phyloP scores from a whole-genome alignment of 2,113 vertebrate genomes.

The Xyliphius kryptos region DNA sequence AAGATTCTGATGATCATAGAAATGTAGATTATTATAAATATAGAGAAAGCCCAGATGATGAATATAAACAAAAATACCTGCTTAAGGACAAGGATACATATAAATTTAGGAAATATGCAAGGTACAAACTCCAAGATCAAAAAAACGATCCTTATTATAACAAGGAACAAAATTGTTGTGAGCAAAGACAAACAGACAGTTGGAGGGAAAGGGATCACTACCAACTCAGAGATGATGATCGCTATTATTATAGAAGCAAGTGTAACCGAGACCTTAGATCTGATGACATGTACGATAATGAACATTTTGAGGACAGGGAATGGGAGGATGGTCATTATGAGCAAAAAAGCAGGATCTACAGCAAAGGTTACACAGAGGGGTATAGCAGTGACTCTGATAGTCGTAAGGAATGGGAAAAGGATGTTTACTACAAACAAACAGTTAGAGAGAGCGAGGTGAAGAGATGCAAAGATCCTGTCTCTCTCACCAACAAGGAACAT shows the following conservation, averaged over 20 bases:
- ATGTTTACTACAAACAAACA: slow-evolving; percentile 55
- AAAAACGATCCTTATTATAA: slow-evolving; percentile 18
- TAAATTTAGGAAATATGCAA: slow-evolving; percentile 17
- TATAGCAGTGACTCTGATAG: slow-evolving; percentile 33
- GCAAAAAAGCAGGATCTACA: slow-evolving; percentile 37
- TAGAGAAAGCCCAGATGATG: no score
- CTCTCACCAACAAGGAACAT: slow-evolving; percentile 5
- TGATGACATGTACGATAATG: no score
- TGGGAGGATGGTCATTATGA: slow-evolving; percentile 23
- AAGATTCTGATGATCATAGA: slow-evolving; percentile 9
- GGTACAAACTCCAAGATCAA: slow-evolving; percentile 22
- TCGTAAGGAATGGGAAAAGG: slow-evolving; percentile 57
- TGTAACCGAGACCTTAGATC: background rate
- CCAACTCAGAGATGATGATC: slow-evolving; percentile 16
- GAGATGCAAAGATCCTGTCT: slow-evolving; percentile 52
- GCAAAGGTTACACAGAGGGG: slow-evolving; percentile 46
- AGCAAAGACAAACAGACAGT: slow-evolving; percentile 5
- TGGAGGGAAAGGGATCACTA: slow-evolving; percentile 7
- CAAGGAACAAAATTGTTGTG: slow-evolving; percentile 1
- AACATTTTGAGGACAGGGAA: slow-evolving; percentile 23
- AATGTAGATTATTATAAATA: slow-evolving; percentile 24
- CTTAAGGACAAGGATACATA: slow-evolving; percentile 12
- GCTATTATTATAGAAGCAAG: slow-evolving; percentile 14
- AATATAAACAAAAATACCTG: no score
- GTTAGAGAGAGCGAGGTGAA: slow-evolving; percentile 29